phyloP scores from a whole-genome alignment of 2,888 invertebrate species.

The Mystacides longicornis region DNA sequence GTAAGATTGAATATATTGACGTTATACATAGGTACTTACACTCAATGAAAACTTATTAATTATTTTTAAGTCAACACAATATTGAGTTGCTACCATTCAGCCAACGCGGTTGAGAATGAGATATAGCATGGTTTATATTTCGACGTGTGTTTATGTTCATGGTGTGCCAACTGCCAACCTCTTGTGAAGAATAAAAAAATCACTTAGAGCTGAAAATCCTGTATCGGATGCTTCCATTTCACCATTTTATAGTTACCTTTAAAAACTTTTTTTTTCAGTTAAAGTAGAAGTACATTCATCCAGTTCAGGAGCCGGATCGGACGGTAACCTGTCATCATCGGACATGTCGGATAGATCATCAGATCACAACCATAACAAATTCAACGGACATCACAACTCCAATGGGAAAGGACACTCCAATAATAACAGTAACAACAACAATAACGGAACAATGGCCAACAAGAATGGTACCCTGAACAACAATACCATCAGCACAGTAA shows the following conservation, averaged over 20 bases:
- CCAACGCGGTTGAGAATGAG: too few relatives aligned
- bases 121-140: too few relatives aligned
- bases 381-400: slow-evolving; percentile 40
- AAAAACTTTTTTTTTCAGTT: slow-evolving; percentile 47
- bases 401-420: slow-evolving; percentile 32
- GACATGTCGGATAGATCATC: slow-evolving; percentile 45
- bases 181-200: too few relatives aligned
- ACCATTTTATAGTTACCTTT: too few relatives aligned
- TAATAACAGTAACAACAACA: slow-evolving; percentile 10
- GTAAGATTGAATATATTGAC: slow-evolving; percentile 29
- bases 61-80: too few relatives aligned
- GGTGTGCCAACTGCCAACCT: too few relatives aligned
- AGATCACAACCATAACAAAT: slow-evolving; percentile 29
- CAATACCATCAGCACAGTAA: not conserved
- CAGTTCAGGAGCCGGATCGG: slow-evolving; percentile 56
- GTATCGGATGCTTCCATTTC: too few relatives aligned
- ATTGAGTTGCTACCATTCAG: too few relatives aligned
- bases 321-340: slow-evolving; percentile 54
- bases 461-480: not conserved
- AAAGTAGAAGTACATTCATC: slow-evolving; percentile 84
- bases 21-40: not conserved
- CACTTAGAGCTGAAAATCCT: too few relatives aligned
- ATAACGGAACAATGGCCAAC: not conserved
- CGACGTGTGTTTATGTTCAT: too few relatives aligned
- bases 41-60: too few relatives aligned